Base-by-base conservation (phyloP, 2,113 vertebrate species). In the Mesocricetus auratus region DNA sequence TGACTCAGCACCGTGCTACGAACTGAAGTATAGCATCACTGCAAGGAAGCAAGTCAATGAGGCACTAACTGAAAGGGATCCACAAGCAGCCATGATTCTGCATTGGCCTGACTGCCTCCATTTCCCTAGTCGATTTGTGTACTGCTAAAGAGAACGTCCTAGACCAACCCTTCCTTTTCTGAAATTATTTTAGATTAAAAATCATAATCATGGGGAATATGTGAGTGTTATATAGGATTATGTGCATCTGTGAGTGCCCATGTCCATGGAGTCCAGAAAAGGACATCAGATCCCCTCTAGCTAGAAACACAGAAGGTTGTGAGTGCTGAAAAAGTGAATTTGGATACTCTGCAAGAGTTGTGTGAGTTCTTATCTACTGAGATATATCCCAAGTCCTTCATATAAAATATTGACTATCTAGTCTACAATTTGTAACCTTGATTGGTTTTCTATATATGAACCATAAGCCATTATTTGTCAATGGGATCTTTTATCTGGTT, bases 391-490 rank as follows among this genome's bases (percentile, higher is more conserved):
- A 5, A 47, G 11, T 64, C 19, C 5, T 22, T 68, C 62, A 36
- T 9, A 53, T 81, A 45, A 68, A 85, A 29, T 60, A 86, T 12
- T 16, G 74, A 58, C 8, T 85, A 9, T 73, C 90, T 24, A 90
- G 8, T 12, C 31, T 92, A 95, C 7, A 83, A 75, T 26, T 68
- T 47, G 60, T 77, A 8, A 82, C 42, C 22, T 78, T 73, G 47
- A 29, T 53, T 85, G 39, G 92, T 2, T 47, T n/a, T 87, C 24
- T 0, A 12, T 42, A 56, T n/a, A 56, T 60, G 12, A 1, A 62
- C 77, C 74, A 74, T 36, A 24, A 91, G 79, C 95, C 64, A 94
- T 90, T 95, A 53, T 78, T 93, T 87, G 42, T 13, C 60, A 81
- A 47, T 19, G n/a, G 1, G 1, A 26, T 79, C 6, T 7, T 79